Conservation (phyloP, 2,113 vertebrate species). For the Ondatra zibethicus region DNA sequence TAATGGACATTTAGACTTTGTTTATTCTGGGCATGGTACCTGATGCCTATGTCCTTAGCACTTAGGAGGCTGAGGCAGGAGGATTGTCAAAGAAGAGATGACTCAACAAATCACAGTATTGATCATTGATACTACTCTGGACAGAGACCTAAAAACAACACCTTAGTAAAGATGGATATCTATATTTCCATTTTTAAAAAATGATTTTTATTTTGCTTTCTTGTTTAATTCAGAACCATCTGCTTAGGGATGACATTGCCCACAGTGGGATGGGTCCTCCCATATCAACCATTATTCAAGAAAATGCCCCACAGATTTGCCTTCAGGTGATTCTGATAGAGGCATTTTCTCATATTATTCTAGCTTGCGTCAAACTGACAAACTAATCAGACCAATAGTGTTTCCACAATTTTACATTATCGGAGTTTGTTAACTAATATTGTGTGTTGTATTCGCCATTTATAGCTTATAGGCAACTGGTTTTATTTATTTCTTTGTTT, state of each 20-base stretch:
- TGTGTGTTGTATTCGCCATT: neutral
- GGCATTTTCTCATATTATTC: neutral
- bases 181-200: neutral
- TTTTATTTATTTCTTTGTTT: neutral
- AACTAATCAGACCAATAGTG: neutral
- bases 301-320: neutral
- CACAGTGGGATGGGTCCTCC: neutral
- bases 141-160: neutral
- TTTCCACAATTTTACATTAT: neutral
- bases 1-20: neutral
- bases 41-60: neutral
- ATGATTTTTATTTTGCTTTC: neutral
- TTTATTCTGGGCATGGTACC: neutral
- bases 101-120: neutral
- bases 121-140: neutral
- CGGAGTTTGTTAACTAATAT: neutral
- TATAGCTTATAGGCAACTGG: neutral
- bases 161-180: neutral
- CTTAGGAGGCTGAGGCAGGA: neutral
- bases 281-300: neutral
- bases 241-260: neutral
- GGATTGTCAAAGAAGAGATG: neutral
- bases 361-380: neutral
- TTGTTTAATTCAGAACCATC: neutral
- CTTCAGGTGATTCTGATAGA: neutral